Percentiles rank a stretch among this genome's conserved stretches.
Conservation (phyloP, 2,113 vertebrate genomes). For the Corythoichthys intestinalis region DNA sequence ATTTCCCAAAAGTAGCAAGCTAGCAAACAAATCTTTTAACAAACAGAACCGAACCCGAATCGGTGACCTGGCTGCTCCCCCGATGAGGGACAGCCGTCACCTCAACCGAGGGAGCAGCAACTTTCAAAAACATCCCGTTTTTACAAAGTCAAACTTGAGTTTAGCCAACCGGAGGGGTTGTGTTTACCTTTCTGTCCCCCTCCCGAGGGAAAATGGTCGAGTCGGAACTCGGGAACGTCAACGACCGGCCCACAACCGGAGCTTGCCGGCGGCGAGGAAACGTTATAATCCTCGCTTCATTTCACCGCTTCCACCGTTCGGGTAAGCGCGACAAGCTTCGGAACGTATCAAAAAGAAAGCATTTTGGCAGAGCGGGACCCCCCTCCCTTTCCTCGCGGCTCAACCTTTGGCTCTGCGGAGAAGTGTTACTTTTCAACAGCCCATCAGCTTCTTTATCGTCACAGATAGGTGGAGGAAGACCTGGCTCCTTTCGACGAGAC, state of each 20-base stretch:
- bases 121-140: slow-evolving; percentile 37
- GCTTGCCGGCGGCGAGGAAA: slow-evolving; percentile 49
- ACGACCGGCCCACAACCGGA: slow-evolving; percentile 51
- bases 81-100: slow-evolving; percentile 46
- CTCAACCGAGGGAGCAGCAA: slow-evolving; percentile 28
- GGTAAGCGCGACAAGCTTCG: slow-evolving; percentile 10
- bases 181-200: slow-evolving; percentile 54
- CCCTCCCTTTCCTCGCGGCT: slow-evolving; percentile 40
- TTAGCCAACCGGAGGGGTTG: neutral
- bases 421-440: slow-evolving; percentile 76
- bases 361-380: slow-evolving; percentile 26
- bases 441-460: slow-evolving; percentile 72
- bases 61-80: slow-evolving; percentile 35
- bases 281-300: slow-evolving; percentile 61
- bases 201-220: slow-evolving; percentile 33
- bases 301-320: slow-evolving; percentile 47
- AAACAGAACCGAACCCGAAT: slow-evolving; percentile 60
- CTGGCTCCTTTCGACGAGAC: slow-evolving; percentile 71
- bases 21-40: slow-evolving; percentile 26
- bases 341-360: slow-evolving; percentile 44
- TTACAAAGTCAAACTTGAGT: slow-evolving; percentile 25
- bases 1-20: slow-evolving; percentile 21
- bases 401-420: slow-evolving; percentile 71
- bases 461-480: slow-evolving; percentile 74
- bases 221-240: slow-evolving; percentile 55